These are phyloP conservation scores for Lissonota sp. DNA, from an alignment of 2,888 invertebrate genomes.

Conservation along the genomic window DNA sequence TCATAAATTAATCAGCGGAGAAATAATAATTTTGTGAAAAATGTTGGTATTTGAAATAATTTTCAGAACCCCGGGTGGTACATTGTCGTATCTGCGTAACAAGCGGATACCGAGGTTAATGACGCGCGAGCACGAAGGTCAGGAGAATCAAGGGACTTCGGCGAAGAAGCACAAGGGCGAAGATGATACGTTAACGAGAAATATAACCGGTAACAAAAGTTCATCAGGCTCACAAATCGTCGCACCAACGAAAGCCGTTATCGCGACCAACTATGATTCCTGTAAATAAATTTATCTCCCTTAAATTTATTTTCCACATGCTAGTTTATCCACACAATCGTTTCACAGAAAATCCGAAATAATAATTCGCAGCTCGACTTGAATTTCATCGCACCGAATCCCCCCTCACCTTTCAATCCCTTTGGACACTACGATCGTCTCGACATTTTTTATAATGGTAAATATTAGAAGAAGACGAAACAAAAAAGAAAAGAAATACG, in stretches of 20 bases:
- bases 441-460: slow-evolving; percentile 72
- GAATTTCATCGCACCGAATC: slow-evolving; percentile 31
- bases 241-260: slow-evolving; percentile 22
- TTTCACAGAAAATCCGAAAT: slow-evolving; percentile 52
- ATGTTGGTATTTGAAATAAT: too few relatives aligned
- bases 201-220: slow-evolving; percentile 20
- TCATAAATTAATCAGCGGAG: too few relatives aligned
- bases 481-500: slow-evolving; percentile 13
- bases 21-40: too few relatives aligned
- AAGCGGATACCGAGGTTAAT: slow-evolving; percentile 80
- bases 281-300: slow-evolving; percentile 81
- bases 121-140: slow-evolving; percentile 74
- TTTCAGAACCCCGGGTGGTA: slow-evolving; percentile 75
- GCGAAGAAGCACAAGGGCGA: slow-evolving; percentile 81
- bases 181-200: slow-evolving; percentile 36
- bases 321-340: slow-evolving; percentile 58
- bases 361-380: slow-evolving; percentile 41
- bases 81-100: slow-evolving; percentile 77
- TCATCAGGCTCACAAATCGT: slow-evolving; percentile 8
- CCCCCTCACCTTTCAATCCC: slow-evolving; percentile 3
- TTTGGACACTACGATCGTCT: slow-evolving; percentile 30
- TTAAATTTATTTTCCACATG: slow-evolving; percentile 35
- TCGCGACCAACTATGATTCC: slow-evolving; percentile 72
- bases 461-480: slow-evolving; percentile 29
- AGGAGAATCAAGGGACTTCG: slow-evolving; percentile 69